These are phyloP conservation scores for Sympetrum striolatum DNA, from an alignment of 2,888 invertebrate genomes.

Conservation along the genomic window DNA sequence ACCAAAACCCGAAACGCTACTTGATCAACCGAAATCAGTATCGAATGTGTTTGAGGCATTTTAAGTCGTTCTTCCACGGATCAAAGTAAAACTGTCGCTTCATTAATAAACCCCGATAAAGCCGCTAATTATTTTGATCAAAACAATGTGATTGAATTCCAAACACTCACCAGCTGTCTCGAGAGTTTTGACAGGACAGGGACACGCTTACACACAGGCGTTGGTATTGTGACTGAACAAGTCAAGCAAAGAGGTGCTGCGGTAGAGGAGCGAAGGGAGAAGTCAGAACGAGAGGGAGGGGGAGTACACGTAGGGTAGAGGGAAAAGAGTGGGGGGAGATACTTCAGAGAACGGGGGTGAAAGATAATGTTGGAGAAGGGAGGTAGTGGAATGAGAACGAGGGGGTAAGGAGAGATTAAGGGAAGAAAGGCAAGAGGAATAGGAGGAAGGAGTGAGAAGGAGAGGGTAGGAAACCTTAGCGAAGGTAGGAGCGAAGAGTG, in stretches of 20 bases:
- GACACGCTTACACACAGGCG: not conserved
- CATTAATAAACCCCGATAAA: no score
- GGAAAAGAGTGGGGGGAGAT: slow-evolving; percentile 18
- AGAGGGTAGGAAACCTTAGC: slow-evolving; percentile 8
- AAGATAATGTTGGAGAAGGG: not conserved
- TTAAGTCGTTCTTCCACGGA: no score
- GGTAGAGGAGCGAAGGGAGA: not conserved
- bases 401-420: not conserved
- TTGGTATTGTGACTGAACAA: not conserved
- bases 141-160: not conserved
- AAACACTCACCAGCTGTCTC: not conserved
- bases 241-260: not conserved
- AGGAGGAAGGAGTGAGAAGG: slow-evolving; percentile 56
- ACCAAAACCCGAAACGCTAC: no score
- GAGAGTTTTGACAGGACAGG: not conserved
- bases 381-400: not conserved
- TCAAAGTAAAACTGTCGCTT: no score
- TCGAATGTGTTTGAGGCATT: no score
- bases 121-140: not conserved
- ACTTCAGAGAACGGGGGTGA: not conserved
- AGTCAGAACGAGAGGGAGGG: slow-evolving; percentile 44
- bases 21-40: no score
- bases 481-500: slow-evolving; percentile 17
- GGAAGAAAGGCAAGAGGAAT: slow-evolving; percentile 50
- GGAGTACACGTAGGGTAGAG: slow-evolving; percentile 34